Base-by-base conservation (phyloP, 2,113 vertebrate genomes). In the Pantherophis guttatus region DNA sequence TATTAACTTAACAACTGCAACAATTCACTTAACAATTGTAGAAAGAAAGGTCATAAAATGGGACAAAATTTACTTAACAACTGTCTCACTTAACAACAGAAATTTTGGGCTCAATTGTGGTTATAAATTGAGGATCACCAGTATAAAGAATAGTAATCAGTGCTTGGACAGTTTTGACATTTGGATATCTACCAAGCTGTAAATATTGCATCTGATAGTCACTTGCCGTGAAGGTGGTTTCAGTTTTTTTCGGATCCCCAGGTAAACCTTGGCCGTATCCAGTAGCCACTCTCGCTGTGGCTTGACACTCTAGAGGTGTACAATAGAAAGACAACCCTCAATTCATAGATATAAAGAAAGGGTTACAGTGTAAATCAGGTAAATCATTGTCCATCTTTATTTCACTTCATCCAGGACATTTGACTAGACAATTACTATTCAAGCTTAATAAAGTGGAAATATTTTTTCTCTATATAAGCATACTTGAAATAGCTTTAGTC, bases 271-370 rank as follows among this genome's bases (percentile, higher is more conserved):
- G 97, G 98, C 98, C 91, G 97, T 95, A 0, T 99, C 98, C 95
- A 99, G 96, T 91, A 97, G 91, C 99, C 99, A 99, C 58, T 99
- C 99, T 1, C 99, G 98, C 95, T 99, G 99, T 0, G 99, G 98
- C 95, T 98, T 99, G 96, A 97, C 97, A 89, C 98, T 99, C 99
- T 99, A 97, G 62, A 86, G 59, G 96, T 5, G 53, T 3, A 65
- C 48, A 93, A 70, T 5, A 48, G 4, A 13, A 44, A n/a, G 33
- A 52, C 10, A 10, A 29, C 8, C 57, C 86, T 65, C 19, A 53
- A 21, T 87, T 52, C 86, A 62, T 5, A 92, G 48, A 9, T 12
- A 70, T 24, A 44, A 44, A 23, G 87, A 33, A 89, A 44, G n/a
- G 23, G 15, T 59, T 65, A 48, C 57, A 59, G 12, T 52, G 26